Evolutionary conservation across 1,140 invertebrate species (phyloP), one percentile per base, ranked within the genome.

Genomic region (Pseudomyrmex gracilis): DNA sequence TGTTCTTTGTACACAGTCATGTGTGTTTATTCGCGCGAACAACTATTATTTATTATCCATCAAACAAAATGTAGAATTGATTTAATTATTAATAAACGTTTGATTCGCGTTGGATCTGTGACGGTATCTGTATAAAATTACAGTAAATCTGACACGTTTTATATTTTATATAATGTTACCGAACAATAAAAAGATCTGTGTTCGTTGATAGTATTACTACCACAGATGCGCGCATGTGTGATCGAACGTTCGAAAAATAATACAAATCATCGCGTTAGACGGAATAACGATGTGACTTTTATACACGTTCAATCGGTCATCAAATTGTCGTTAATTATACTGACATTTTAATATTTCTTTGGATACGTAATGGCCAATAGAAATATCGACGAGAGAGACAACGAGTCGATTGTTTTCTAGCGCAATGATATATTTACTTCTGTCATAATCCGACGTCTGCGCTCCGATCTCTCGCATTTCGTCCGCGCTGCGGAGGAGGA

Each of bases 361-460:
- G 47, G 47, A 17, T n/a, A 20, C 22, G 57, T 20, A 66, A 66
- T 60, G 43, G 34, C 5, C 22, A 47, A 10, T 61, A 51, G 58
- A 74, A 49, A 58, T 20, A 58, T 24, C 51, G 49, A 84, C 43
- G 55, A 20, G 68, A 51, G 55, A 71, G 22, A 70, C 76, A 61
- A 64, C 76, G 67, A 64, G 86, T 66, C 83, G 66, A 85, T 88
- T 83, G 83, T 85, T 90, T 90, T 90, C 90, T 86, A 91, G 91
- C 92, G 89, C 83, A 76, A 74, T 74, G 85, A 86, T 90, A 86
- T 91, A 83, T 80, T 76, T 82, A 55, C 17, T 12, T 22, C 17
- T 49, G 70, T 53, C 20, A 20, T 2, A 34, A 8, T 20, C 57
- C 61, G 55, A 17, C 55, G 76, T 58, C 4, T 2, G 34, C n/a